phyloP scores from a whole-genome alignment of 2,888 invertebrate species.

The Hyalella azteca region DNA sequence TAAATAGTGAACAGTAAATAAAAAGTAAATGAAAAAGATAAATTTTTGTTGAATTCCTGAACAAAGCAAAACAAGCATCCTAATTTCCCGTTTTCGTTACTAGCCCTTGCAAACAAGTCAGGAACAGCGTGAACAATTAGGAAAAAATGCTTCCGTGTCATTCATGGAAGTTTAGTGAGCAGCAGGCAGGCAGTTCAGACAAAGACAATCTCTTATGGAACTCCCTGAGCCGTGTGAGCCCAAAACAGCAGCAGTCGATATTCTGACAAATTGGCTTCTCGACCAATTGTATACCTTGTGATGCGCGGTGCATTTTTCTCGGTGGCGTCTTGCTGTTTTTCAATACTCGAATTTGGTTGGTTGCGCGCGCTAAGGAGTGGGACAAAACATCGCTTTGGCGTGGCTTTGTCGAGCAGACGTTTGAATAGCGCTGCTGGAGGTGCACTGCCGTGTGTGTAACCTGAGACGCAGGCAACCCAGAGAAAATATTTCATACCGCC shows the following conservation, averaged over 20 bases:
- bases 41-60: neutral
- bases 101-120: too few species aligned
- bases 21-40: neutral
- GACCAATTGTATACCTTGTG: neutral
- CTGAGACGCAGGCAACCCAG: neutral
- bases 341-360: neutral
- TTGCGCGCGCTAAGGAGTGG: neutral
- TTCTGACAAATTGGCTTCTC: constrained; percentile 9
- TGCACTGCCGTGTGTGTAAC: constrained; percentile 8
- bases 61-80: neutral
- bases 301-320: neutral
- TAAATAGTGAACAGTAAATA: neutral
- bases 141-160: neutral
- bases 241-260: constrained; percentile 5
- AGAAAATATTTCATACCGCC: constrained; percentile 7
- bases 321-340: neutral
- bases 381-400: neutral
- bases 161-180: neutral
- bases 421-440: constrained; percentile 1
- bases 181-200: neutral
- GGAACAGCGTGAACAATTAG: neutral
- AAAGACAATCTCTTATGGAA: neutral
- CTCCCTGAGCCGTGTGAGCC: neutral
- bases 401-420: neutral
- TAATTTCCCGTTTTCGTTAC: too few species aligned